These are phyloP conservation scores for Eupithecia tripunctaria DNA, from an alignment of 2,888 invertebrate species.

Conservation along the genomic window DNA sequence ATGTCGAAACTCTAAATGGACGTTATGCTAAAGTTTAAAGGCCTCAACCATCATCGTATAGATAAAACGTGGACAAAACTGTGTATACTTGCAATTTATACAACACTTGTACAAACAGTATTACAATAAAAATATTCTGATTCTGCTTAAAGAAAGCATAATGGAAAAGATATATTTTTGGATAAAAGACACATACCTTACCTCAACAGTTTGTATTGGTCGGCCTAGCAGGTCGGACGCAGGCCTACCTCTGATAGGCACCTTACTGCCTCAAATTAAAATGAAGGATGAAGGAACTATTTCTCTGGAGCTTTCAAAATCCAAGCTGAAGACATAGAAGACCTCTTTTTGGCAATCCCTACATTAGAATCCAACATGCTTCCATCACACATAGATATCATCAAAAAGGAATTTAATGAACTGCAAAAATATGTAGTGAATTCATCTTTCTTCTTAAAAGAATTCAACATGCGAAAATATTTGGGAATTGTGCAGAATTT, in stretches of 20 bases:
- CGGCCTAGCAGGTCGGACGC: no score
- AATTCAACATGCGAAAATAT: slow-evolving; percentile 91
- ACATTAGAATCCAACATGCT: slow-evolving; percentile 80
- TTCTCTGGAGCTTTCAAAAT: slow-evolving; percentile 89
- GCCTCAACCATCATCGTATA: no score
- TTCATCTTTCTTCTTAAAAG: slow-evolving; percentile 91
- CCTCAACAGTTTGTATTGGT: no score
- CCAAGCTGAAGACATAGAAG: slow-evolving; percentile 87
- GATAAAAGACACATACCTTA: no score
- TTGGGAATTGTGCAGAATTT: slow-evolving; percentile 89
- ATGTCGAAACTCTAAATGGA: neutral
- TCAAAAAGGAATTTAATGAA: slow-evolving; percentile 89
- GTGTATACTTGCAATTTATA: no score
- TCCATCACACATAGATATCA: slow-evolving; percentile 86
- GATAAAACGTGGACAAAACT: no score
- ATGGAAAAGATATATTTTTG: no score
- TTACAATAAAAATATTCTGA: no score
- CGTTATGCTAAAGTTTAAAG: neutral
- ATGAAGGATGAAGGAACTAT: slow-evolving; percentile 88
- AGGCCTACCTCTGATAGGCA: no score
- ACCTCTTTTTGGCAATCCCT: slow-evolving; percentile 81
- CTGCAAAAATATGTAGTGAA: slow-evolving; percentile 91
- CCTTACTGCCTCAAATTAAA: slow-evolving; percentile 87
- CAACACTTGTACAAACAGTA: no score
- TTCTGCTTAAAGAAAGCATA: no score